These are phyloP conservation scores for Psittacula cyanocephala DNA, from an alignment of 2,113 vertebrate genomes.

Conservation along the genomic window DNA sequence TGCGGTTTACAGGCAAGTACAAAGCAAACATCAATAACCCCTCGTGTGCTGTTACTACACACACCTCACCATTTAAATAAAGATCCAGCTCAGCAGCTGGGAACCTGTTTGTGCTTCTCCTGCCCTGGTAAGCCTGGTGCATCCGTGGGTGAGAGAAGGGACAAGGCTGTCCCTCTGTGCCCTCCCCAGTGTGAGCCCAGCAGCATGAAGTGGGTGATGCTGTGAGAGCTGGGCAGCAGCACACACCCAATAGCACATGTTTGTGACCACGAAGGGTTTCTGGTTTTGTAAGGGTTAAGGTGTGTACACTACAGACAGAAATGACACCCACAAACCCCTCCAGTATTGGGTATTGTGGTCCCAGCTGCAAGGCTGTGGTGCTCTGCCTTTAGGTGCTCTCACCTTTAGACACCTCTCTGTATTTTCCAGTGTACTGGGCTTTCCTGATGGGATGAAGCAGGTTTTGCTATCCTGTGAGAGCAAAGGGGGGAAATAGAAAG, in stretches of 20 bases:
- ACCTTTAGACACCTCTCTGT: too few relatives aligned
- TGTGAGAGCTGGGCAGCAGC: neutral
- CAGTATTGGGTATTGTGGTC: rapidly evolving
- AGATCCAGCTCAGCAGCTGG: neutral
- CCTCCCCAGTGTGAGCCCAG: rapidly evolving
- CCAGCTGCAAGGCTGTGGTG: neutral
- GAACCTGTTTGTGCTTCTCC: neutral
- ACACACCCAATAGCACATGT: rapidly evolving
- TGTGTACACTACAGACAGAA: rapidly evolving
- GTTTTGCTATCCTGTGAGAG: neutral
- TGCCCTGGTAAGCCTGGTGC: neutral
- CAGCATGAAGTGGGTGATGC: neutral
- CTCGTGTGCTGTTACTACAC: neutral
- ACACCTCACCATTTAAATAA: conserved; percentile 23
- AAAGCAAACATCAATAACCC: conserved; percentile 52
- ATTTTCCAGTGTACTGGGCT: neutral
- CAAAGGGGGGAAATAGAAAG: neutral
- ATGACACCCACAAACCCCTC: too few relatives aligned
- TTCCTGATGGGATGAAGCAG: neutral
- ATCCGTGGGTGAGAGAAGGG: neutral
- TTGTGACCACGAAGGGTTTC: neutral
- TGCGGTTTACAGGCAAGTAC: conserved; percentile 43
- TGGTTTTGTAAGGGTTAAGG: neutral
- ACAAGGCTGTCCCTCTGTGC: neutral
- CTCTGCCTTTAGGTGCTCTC: neutral